Conservation (phyloP, 2,113 vertebrate genomes). For the Osmerus eperlanus region DNA sequence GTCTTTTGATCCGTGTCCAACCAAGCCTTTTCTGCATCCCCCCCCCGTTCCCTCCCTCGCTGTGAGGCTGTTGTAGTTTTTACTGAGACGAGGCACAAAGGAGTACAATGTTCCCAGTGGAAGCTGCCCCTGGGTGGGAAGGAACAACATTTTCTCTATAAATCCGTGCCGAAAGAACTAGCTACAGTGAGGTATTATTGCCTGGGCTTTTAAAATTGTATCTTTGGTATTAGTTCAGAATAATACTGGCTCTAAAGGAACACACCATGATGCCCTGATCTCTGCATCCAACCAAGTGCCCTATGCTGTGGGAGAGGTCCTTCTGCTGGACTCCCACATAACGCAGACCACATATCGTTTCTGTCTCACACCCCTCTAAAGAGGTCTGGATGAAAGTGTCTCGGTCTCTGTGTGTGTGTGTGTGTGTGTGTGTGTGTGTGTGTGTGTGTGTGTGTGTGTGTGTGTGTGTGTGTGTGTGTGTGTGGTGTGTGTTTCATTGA, state of each 20-base stretch:
- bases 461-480: conserved; percentile 21
- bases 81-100: conserved; percentile 44
- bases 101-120: conserved; percentile 52
- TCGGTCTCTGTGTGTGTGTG: conserved; percentile 10
- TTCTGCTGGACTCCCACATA: neutral
- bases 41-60: conserved; percentile 27
- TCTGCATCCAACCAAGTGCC: conserved; percentile 47
- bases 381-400: neutral
- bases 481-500: conserved; percentile 59
- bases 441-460: conserved; percentile 11
- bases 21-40: conserved; percentile 46
- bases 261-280: conserved; percentile 18
- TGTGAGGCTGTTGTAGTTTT: conserved; percentile 30
- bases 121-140: conserved; percentile 39
- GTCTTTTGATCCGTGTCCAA: conserved; percentile 57
- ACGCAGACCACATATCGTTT: conserved; percentile 41
- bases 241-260: neutral
- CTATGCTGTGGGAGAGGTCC: conserved; percentile 44
- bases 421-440: conserved; percentile 24
- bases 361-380: conserved; percentile 36
- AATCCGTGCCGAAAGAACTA: conserved; percentile 38
- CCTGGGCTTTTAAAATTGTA: conserved; percentile 41
- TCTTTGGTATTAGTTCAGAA: conserved; percentile 41
- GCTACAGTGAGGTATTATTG: conserved; percentile 39
- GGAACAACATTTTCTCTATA: conserved; percentile 38